These are phyloP conservation scores for Ichneumon xanthorius DNA, from an alignment of 2,888 invertebrate genomes.

Conservation along the genomic window DNA sequence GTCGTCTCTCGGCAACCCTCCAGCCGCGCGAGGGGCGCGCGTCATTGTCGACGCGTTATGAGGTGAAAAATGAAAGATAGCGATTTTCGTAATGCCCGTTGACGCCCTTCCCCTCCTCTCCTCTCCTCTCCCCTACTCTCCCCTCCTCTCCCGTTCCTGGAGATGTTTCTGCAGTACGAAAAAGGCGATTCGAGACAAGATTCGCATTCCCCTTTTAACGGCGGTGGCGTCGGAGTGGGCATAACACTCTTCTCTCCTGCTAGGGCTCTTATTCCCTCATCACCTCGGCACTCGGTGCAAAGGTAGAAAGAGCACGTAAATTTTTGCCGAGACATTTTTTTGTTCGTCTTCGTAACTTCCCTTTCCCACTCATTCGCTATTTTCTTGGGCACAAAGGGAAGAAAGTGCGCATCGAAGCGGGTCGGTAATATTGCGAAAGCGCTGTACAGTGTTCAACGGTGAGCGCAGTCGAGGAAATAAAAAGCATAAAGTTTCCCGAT, in stretches of 20 bases:
- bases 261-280: slow-evolving; percentile 23
- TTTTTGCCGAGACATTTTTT: slow-evolving; percentile 43
- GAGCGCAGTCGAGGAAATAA: background rate
- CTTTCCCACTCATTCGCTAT: slow-evolving; percentile 16
- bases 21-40: slow-evolving; percentile 47
- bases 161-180: background rate
- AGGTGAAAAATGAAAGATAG: slow-evolving; percentile 83
- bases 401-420: background rate
- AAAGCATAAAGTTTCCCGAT: background rate
- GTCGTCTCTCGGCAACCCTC: slow-evolving; percentile 53
- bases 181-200: background rate
- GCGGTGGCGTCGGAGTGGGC: background rate
- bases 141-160: slow-evolving; percentile 10
- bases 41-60: slow-evolving; percentile 82
- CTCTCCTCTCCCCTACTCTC: slow-evolving; percentile 14
- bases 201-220: slow-evolving; percentile 40
- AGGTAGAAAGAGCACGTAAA: slow-evolving; percentile 30
- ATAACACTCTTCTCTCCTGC: background rate
- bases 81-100: slow-evolving; percentile 76
- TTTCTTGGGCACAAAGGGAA: slow-evolving; percentile 21
- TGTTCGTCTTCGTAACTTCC: background rate
- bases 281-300: slow-evolving; percentile 20
- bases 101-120: slow-evolving; percentile 46
- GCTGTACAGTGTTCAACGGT: background rate
- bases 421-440: slow-evolving; percentile 6